A percentile compares a stretch with the other conserved stretches of the same genome.
Evolutionary conservation across 2,888 invertebrate species (phyloP).

Genomic region (Petrolisthes cinctipes): DNA sequence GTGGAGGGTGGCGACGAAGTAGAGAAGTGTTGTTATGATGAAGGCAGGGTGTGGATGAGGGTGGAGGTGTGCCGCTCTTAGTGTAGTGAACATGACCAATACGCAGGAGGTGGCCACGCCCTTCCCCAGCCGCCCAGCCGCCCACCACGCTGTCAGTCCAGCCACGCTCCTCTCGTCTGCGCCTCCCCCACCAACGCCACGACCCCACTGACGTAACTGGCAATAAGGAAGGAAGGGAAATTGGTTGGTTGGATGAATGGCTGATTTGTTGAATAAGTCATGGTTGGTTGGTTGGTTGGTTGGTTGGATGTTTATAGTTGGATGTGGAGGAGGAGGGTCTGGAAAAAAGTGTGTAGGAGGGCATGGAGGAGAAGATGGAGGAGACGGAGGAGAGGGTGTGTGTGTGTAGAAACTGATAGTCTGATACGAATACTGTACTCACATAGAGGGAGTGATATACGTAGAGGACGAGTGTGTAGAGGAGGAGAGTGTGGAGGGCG

Average conservation of each 20-base stretch:
- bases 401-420: too few relatives aligned
- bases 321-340: not conserved
- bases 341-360: not conserved
- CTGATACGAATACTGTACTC: constrained; percentile 9
- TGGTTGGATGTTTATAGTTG: not conserved
- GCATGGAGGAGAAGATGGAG: not conserved
- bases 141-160: constrained; percentile 77
- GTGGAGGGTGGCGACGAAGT: not conserved
- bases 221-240: not conserved
- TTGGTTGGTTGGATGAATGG: not conserved
- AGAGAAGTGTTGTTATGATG: not conserved
- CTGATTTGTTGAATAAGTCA: too few relatives aligned
- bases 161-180: constrained; percentile 90
- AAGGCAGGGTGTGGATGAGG: not conserved
- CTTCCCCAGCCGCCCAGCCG: constrained; percentile 87
- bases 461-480: constrained; percentile 67
- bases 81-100: constrained; percentile 80
- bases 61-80: not conserved
- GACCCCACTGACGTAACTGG: constrained; percentile 35
- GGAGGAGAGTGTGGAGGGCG: constrained; percentile 67
- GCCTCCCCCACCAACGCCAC: constrained; percentile 83
- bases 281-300: too few relatives aligned
- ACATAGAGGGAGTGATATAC: constrained; percentile 67
- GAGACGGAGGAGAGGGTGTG: not conserved
- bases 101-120: constrained; percentile 89